Evolutionary conservation across 1,140 invertebrate genomes (phyloP).

Genomic region (Yoshiicerus persimilis): DNA sequence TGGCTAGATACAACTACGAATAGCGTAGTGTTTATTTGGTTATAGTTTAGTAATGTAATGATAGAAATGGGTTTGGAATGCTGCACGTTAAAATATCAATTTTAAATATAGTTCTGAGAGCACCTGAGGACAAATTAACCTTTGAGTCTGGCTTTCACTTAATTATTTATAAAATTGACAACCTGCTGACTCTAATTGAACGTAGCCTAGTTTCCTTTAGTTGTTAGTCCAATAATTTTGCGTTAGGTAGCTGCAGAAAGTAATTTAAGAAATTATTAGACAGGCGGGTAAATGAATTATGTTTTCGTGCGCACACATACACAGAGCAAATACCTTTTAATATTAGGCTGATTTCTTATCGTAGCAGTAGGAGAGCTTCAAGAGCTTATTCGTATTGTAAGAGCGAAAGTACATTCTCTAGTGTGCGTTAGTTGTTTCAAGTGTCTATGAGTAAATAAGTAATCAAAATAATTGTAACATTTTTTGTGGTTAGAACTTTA

Average conservation of each 20-base stretch:
- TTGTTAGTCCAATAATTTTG: not conserved
- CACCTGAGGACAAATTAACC: not conserved
- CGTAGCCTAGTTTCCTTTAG: not conserved
- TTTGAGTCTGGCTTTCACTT: not conserved
- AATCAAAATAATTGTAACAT: not conserved
- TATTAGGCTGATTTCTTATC: no score
- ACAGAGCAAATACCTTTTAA: not conserved
- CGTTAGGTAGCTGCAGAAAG: not conserved
- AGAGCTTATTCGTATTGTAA: not conserved
- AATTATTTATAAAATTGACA: not conserved
- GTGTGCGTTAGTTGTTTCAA: no score
- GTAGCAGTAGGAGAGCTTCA: not conserved
- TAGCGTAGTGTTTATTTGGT: no score
- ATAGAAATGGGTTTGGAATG: not conserved
- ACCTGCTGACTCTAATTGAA: not conserved
- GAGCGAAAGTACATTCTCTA: not conserved
- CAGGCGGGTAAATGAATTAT: not conserved
- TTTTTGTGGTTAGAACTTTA: not conserved
- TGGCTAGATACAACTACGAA: no score
- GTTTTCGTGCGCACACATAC: not conserved
- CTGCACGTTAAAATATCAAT: not conserved
- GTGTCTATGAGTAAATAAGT: no score
- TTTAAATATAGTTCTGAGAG: not conserved
- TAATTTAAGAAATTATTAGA: not conserved
- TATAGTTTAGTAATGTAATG: not conserved